phyloP scores from a whole-genome alignment of 1,140 invertebrate genomes.

The Leptonema lineaticorne region DNA sequence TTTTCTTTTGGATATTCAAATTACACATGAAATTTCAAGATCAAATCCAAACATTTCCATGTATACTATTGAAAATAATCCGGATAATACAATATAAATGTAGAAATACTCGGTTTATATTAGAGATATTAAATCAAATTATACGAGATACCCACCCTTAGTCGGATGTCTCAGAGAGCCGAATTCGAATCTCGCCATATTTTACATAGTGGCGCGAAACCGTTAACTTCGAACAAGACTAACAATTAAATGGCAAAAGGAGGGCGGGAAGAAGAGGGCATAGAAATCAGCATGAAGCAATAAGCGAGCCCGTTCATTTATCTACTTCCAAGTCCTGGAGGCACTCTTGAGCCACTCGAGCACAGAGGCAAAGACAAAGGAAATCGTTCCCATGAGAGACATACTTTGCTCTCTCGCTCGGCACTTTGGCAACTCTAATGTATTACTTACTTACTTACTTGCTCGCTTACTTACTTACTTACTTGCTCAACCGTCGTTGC shows the following conservation, averaged over 20 bases:
- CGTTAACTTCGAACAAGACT: slow-evolving; percentile 40
- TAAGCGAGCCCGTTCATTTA: slow-evolving; percentile 41
- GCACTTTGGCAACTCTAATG: slow-evolving; percentile 42
- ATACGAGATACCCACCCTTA: neutral
- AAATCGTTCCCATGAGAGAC: slow-evolving; percentile 39
- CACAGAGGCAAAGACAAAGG: slow-evolving; percentile 37
- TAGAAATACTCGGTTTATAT: no score
- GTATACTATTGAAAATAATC: no score
- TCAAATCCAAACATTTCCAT: no score
- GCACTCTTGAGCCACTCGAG: slow-evolving; percentile 3
- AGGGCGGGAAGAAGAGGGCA: slow-evolving; percentile 30
- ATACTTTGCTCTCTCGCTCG: slow-evolving; percentile 42
- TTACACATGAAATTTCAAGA: no score
- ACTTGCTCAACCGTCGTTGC: no score
- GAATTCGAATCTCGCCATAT: slow-evolving; percentile 1
- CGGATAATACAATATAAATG: no score
- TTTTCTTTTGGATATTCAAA: no score
- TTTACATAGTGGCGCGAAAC: slow-evolving; percentile 27
- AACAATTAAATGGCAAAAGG: slow-evolving; percentile 42
- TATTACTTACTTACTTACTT: slow-evolving; percentile 30
- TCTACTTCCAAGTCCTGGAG: slow-evolving; percentile 37
- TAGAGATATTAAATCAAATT: slow-evolving; percentile 6
- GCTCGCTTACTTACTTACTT: no score
- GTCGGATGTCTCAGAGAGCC: neutral
- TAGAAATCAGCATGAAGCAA: slow-evolving; percentile 42